Conservation (phyloP, 2,888 invertebrate genomes). For the Troides helena region DNA sequence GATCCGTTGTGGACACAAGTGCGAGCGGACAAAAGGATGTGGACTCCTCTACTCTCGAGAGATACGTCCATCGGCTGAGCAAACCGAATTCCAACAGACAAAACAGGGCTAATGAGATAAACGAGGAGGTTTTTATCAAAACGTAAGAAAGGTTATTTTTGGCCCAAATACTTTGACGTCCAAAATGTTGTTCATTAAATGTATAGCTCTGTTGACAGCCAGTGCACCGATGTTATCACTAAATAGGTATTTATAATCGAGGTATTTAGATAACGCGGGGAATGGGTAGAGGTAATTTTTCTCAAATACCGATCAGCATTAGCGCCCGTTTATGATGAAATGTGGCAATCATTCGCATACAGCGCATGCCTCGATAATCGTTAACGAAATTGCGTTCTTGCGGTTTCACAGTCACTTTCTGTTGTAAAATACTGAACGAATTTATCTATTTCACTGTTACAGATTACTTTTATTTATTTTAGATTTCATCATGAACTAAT, state of each 20-base stretch:
- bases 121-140: constrained; percentile 23
- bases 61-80: constrained; percentile 59
- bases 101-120: constrained; percentile 61
- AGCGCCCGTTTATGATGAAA: constrained; percentile 17
- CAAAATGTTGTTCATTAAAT: too few relatives aligned
- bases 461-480: not conserved
- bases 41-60: constrained; percentile 49
- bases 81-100: constrained; percentile 59
- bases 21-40: constrained; percentile 61
- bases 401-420: not conserved
- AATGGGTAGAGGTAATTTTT: constrained; percentile 15
- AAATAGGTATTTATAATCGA: constrained; percentile 9
- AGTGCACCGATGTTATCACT: constrained; percentile 3
- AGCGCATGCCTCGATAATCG: constrained; percentile 6
- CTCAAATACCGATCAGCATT: constrained; percentile 13
- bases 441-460: not conserved
- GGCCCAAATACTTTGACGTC: not conserved
- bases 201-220: not conserved
- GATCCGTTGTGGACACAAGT: constrained; percentile 58
- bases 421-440: not conserved
- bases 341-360: constrained; percentile 12
- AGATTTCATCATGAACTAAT: not conserved
- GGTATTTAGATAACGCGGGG: constrained; percentile 14
- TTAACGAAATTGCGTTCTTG: constrained; percentile 3
- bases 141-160: not conserved